Evolutionary conservation across 2,797 vertebrate genomes (phyloP), one percentile per base, ranked within the genome.

Genomic region (Pseudocheirus occidentalis): DNA sequence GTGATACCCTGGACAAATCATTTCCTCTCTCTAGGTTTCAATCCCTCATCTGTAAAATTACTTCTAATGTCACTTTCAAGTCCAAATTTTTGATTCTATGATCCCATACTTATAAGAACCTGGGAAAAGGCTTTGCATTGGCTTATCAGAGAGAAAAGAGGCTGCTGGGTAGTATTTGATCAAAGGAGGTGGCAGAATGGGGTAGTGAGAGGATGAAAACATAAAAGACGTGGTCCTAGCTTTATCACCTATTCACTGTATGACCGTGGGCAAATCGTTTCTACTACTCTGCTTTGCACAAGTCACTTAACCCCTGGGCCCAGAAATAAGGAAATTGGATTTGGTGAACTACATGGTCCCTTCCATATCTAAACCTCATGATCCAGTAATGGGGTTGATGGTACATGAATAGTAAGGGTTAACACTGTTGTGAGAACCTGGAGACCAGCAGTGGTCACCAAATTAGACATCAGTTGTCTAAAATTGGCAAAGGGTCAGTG

Each of bases 131-230:
- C 90, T 3, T n/a, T 50, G 13, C 5, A 18, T 12, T 21, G 52
- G 34, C 90, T 92, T 24, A 50, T 90, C 66, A 55, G 54, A 95
- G 57, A 54, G 55, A 73, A 73, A 24, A 90, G 92, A 94, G 92
- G 93, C n/a, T 92, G 16, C 62, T 40, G 16, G 62, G 31, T 62
- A 62, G 59, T 16, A 62, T 62, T 34, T 62, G 12, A 31, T 62
- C 31, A 31, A 62, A 13, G 59, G 13, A 34, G 18, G n/a, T 55
- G 87, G 91, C 58, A 59, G 34, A 90, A 34, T 55, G 52, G 3
- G 62, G 59, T 52, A 55, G 1, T 3, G 55, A 31, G 50, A 52
- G 1, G 34, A 62, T 53, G 46, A 62, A 90, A 66, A 1, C 50
- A 92, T 16, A 94, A 52, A 93, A 55, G 27, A 62, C 53, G 50